Percentiles rank a stretch among this genome's conserved stretches.
phyloP scores from a whole-genome alignment of 2,888 invertebrate genomes.

The Apodemia hepburni region DNA sequence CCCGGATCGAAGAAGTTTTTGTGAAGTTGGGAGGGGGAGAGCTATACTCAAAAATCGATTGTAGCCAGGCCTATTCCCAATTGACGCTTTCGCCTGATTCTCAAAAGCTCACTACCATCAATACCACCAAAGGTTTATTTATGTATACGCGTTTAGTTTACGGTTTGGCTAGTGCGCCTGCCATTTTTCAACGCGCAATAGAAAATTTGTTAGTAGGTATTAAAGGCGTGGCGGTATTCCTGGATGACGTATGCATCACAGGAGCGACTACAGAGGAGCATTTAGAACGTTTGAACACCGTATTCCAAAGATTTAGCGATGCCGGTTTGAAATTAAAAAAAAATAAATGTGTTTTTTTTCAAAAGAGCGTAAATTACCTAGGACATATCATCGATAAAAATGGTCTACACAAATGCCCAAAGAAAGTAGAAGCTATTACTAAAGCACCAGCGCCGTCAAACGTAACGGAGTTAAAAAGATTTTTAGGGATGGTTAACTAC shows the following conservation, averaged over 20 bases:
- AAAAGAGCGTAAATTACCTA: no score
- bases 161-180: slow-evolving; percentile 23
- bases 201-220: no score
- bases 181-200: no score
- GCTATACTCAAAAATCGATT: slow-evolving; percentile 27
- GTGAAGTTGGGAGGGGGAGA: slow-evolving; percentile 29
- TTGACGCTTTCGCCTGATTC: slow-evolving; percentile 21
- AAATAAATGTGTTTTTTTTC: slow-evolving; percentile 15
- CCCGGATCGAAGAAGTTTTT: slow-evolving; percentile 29
- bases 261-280: no score
- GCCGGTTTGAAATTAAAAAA: slow-evolving; percentile 24
- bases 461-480: no score
- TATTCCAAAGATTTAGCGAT: slow-evolving; percentile 26
- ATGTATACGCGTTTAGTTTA: slow-evolving; percentile 23
- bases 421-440: no score
- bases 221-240: no score
- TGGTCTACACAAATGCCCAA: no score
- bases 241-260: no score
- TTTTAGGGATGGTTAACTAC: no score
- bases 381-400: no score
- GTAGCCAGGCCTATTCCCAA: slow-evolving; percentile 28
- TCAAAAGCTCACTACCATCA: slow-evolving; percentile 24
- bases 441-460: no score
- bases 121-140: slow-evolving; percentile 25
- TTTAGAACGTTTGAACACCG: slow-evolving; percentile 18